Evolutionary conservation across 2,888 invertebrate genomes (phyloP), one percentile per base, ranked within the genome.

Genomic region (Parnassius smintheus): DNA sequence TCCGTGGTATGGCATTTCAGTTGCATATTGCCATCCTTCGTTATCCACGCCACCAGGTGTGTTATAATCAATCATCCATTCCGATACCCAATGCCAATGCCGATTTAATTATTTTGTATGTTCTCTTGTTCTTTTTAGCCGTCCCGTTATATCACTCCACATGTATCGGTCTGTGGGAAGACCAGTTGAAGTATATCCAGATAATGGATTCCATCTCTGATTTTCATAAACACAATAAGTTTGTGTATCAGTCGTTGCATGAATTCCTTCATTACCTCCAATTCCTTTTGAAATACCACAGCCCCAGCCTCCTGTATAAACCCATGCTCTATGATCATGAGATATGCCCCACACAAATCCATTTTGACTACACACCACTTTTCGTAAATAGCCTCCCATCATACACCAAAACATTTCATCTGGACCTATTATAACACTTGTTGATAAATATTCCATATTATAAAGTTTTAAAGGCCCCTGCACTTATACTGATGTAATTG

Each of bases 11-110:
- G 95, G 94, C 1, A 96, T 94, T 1, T 98, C 98, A 1, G 96
- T 95, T 0, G 98, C 98, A 84, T 98, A 98, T 79, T 98, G 98
- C 98, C 98, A 98, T 2, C 98, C 98, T 70, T 98, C 97, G 64
- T 94, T 93, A 82, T 98, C 98, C 0, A 96, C 97, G 2, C 98
- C 98, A 1, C 97, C 97, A 0, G 96, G 96, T 9, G 96, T 95
- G 77, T 96, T 96, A 80, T 96, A 98, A 85, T 98, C 98, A n/a
- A 98, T 93, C 82, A 95, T 94, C 98, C 98, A 98, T 80, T 98
- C 98, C 0, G 96, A 96, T 66, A 95, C 93, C 95, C 95, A 68
- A 52, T 96, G 96, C 96, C 98, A 98, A 77, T 96, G 96, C 72
- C 95, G 94, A 49, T 96, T 97, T 0, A 97, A 92, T 35, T 98